These are phyloP conservation scores for Dicroscelio sp. DNA, from an alignment of 2,888 invertebrate genomes.

Conservation along the genomic window DNA sequence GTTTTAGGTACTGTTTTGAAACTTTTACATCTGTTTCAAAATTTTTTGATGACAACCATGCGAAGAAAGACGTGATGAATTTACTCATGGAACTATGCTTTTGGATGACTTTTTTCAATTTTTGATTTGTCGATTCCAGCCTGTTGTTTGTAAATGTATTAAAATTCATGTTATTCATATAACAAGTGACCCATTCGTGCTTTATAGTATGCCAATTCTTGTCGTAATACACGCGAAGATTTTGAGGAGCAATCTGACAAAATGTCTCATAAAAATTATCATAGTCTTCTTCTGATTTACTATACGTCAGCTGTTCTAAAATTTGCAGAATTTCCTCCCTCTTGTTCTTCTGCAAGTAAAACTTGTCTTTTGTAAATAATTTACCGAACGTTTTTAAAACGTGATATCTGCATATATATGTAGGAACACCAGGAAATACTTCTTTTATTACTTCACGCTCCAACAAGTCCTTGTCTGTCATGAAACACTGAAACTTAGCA, in stretches of 20 bases:
- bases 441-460: conserved; percentile 28
- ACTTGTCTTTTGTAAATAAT: background rate
- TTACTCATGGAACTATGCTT: background rate
- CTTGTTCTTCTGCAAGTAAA: background rate
- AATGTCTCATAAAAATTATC: background rate
- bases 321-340: background rate
- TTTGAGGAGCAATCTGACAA: background rate
- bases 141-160: conserved; percentile 19
- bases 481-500: background rate
- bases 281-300: background rate
- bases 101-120: conserved; percentile 18
- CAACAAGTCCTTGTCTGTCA: conserved; percentile 30
- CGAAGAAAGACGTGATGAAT: conserved; percentile 7
- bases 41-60: conserved; percentile 16
- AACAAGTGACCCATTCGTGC: conserved; percentile 21
- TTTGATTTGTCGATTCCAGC: conserved; percentile 10
- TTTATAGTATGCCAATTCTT: conserved; percentile 8
- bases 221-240: background rate
- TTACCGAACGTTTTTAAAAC: background rate
- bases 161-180: background rate
- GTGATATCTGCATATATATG: background rate
- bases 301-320: background rate
- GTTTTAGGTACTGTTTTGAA: conserved; percentile 2
- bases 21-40: conserved; percentile 17
- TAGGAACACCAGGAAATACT: conserved; percentile 11